A percentile compares a stretch with the other conserved stretches of the same genome.
Conservation (phyloP, 2,797 vertebrate genomes). For the Anguilla megastoma region DNA sequence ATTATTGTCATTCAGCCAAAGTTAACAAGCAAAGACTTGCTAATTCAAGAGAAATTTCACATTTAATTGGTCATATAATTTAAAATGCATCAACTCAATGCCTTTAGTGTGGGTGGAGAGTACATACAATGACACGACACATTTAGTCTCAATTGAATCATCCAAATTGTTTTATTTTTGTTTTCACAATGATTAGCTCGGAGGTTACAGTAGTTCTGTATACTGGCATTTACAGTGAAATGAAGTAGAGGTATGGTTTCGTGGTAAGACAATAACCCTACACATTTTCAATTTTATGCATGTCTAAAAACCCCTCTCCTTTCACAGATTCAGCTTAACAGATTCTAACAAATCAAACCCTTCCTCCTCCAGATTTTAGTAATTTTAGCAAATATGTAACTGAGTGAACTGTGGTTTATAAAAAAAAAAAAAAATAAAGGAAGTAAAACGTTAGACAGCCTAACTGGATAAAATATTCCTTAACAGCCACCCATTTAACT, state of each 20-base stretch:
- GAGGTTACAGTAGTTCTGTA: constrained; percentile 46
- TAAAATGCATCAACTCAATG: not conserved
- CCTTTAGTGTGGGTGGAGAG: not conserved
- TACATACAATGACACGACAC: not conserved
- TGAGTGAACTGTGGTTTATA: not conserved
- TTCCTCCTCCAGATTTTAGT: constrained; percentile 7
- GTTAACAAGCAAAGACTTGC: not conserved
- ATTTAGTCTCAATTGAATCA: not conserved
- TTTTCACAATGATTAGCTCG: constrained; percentile 46
- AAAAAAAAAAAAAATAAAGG: constrained; percentile 19
- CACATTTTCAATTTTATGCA: not conserved
- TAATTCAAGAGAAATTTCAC: not conserved
- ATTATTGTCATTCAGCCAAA: not conserved
- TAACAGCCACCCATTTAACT: not conserved
- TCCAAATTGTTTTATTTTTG: constrained; percentile 6
- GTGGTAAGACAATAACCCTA: not conserved
- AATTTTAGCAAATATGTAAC: constrained; percentile 9
- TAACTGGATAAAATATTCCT: constrained; percentile 21
- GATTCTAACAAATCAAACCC: not conserved
- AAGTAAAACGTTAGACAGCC: constrained; percentile 21
- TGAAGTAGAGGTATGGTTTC: constrained; percentile 11
- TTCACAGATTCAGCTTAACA: not conserved
- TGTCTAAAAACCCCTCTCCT: not conserved
- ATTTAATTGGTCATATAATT: not conserved
- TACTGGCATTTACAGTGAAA: constrained; percentile 17